Conservation (phyloP, 2,888 invertebrate species). For the Synanthedon vespiformis region DNA sequence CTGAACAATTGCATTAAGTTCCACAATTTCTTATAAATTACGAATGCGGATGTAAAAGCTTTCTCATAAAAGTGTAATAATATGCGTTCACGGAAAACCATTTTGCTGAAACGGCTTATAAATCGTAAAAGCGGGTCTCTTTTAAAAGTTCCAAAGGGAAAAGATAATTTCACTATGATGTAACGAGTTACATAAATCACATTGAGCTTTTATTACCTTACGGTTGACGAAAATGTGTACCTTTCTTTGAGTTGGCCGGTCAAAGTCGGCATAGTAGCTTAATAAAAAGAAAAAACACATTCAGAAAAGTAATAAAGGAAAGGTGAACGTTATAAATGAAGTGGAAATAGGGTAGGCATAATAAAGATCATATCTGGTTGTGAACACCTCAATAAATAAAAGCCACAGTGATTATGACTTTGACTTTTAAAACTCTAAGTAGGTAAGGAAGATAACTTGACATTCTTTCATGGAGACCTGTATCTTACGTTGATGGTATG, state of each 20-base stretch:
- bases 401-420: too few relatives aligned
- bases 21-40: constrained; percentile 7
- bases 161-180: constrained; percentile 8
- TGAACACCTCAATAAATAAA: too few relatives aligned
- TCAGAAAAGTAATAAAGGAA: too few relatives aligned
- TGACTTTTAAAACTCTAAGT: too few relatives aligned
- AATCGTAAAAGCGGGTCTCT: constrained; percentile 7
- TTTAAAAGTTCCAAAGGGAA: constrained; percentile 6
- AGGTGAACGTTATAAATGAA: too few relatives aligned
- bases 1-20: constrained; percentile 4
- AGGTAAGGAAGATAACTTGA: too few relatives aligned
- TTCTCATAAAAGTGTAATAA: constrained; percentile 9
- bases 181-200: constrained; percentile 9
- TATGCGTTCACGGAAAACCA: constrained; percentile 8
- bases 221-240: constrained; percentile 8
- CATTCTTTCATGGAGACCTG: too few relatives aligned
- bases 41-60: constrained; percentile 5
- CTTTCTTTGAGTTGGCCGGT: constrained; percentile 4
- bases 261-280: constrained; percentile 7
- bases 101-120: constrained; percentile 13
- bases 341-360: too few relatives aligned
- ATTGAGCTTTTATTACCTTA: constrained; percentile 5
- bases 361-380: too few relatives aligned
- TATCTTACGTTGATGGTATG: too few relatives aligned
- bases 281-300: not conserved